Evolutionary conservation across 2,888 invertebrate species (phyloP), one percentile per base, ranked within the genome.

Genomic region (Drosophila greeni): DNA sequence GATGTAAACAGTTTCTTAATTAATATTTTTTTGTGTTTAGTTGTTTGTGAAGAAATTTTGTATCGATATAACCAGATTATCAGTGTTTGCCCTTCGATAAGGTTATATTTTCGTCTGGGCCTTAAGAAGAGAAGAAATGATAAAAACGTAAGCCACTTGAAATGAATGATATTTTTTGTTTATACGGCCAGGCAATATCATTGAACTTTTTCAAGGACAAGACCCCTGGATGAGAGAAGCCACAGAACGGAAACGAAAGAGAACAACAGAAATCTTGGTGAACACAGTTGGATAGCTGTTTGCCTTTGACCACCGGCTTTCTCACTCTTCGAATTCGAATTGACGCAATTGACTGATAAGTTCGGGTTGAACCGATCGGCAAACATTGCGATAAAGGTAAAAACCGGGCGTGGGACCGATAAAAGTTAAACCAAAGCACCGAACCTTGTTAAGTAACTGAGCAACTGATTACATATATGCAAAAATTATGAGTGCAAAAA

Each of bases 191-290:
- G 18, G 40, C 20, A 66, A 74, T 61, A 79, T 72, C 84, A 68
- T 76, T 81, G 84, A 81, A 84, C 80, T 84, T 76, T 40, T 57
- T 75, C 82, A 81, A 81, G 80, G 80, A 75, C 84, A 74, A 57
- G 51, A 64, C 43, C 37, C n/a, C 18, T 31, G 24, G 16, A 24
- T 18, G 23, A 18, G 31, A 69, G 56, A 20, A 47, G 52, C 64
- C 49, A 55, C 45, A 24, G 54, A 64, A 56, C 52, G 47, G 48
- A 69, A 55, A 31, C 18, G 40, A 54, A 57, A 31, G 26, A 49
- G 54, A 20, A 33, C 40, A n/a, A 8, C 9, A 20, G 3, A 26
- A 43, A 20, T 40, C 29, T 26, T 12, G 23, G 12, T 5, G 9
- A 26, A 33, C 6, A n/a, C 24, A 11, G 33, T 54, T 12, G 51